Base-by-base conservation (phyloP, 2,113 vertebrate genomes). In the Galeopterus variegatus region DNA sequence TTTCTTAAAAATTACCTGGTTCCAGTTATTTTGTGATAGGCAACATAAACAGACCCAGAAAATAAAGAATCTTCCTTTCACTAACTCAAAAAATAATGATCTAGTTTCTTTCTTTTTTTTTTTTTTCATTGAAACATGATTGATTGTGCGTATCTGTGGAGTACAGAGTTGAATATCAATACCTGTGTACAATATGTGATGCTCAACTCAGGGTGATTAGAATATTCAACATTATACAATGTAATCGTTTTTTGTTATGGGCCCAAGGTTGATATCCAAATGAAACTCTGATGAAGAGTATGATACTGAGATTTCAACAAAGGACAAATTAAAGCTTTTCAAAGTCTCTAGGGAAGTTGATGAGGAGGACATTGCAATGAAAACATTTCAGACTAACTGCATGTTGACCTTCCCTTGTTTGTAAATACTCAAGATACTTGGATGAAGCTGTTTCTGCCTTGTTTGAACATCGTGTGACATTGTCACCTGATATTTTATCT, bases 231-330 rank as follows among this genome's bases (percentile, higher is more conserved):
- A 41, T 41, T 41, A 41, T 41, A 41, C 41, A 41, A 41, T 41
- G 41, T 41, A 41, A 41, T 41, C 41, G 3, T 41, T 41, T 41
- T 41, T 41, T 41, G 41, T 41, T 41, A 69, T 1, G 2, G 64
- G 33, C 5, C 9, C 12, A 15, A 4, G 12, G 31, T 33, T 24
- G 62, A 2, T 10, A 33, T 2, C 3, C 41, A n/a, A 23, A 6
- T 67, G 82, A 9, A 84, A 24, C 17, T 24, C n/a, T 24, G 19
- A 14, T 9, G 81, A 50, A 28, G 41, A 41, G 41, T 41, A 28
- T 23, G 15, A 21, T 23, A 14, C 33, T 24, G 8, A 8, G 58
- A 12, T 62, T 50, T 62, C 56, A 18, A 15, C 8, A n/a, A 48
- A 50, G 18, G 14, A 52, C 36, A 4, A 3, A 8, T 50, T 19